Conservation (phyloP, 2,113 vertebrate genomes). For the Silurus meridionalis region DNA sequence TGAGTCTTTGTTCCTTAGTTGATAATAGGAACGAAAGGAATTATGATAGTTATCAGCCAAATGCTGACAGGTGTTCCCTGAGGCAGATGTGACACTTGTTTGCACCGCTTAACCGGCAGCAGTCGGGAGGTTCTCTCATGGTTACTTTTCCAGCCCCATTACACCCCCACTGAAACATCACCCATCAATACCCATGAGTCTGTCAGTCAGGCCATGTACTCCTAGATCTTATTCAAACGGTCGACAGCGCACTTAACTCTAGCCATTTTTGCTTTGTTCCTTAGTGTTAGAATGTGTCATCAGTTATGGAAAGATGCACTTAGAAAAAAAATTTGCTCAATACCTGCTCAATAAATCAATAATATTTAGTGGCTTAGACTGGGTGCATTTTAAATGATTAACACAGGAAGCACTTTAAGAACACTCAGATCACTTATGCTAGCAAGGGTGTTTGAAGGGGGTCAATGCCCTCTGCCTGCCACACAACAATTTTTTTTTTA, state of each 20-base stretch:
- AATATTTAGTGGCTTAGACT: constrained; percentile 62
- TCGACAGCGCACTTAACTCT: constrained; percentile 19
- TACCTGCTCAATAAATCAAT: constrained; percentile 62
- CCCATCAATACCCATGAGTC: constrained; percentile 36
- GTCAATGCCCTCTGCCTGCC: neutral
- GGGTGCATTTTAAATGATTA: constrained; percentile 56
- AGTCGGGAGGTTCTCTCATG: constrained; percentile 33
- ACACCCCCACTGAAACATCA: constrained; percentile 43
- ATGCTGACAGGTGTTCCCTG: neutral
- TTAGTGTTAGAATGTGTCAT: constrained; percentile 35
- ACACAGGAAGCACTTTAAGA: constrained; percentile 44
- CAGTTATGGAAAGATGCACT: constrained; percentile 49
- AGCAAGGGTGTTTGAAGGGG: constrained; percentile 35
- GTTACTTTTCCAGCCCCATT: constrained; percentile 53
- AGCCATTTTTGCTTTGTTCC: constrained; percentile 31
- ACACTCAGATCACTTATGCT: constrained; percentile 52
- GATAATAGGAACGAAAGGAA: constrained; percentile 63
- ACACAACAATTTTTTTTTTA: constrained; percentile 10
- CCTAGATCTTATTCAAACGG: constrained; percentile 43
- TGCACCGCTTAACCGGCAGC: constrained; percentile 44
- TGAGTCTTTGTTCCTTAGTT: constrained; percentile 63
- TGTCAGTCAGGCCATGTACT: constrained; percentile 41
- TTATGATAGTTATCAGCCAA: constrained; percentile 46
- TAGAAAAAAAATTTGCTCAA: constrained; percentile 50
- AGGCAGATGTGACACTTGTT: constrained; percentile 3